A percentile compares a stretch with the other conserved stretches of the same genome.
Conservation (phyloP, 2,113 vertebrate species). For the Ia io region DNA sequence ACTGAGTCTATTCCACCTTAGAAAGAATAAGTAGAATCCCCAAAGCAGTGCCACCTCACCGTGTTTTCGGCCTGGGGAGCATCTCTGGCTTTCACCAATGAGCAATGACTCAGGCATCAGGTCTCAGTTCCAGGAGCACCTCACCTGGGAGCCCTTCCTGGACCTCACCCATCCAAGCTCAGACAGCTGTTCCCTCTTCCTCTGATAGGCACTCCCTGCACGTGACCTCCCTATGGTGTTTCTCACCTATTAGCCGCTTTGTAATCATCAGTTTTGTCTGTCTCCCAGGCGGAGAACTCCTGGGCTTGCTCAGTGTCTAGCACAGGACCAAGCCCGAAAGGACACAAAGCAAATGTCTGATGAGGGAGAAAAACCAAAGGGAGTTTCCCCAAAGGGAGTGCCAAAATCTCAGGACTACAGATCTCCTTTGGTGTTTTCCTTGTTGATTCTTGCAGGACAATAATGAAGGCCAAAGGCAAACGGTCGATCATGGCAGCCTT, state of each 20-base stretch:
- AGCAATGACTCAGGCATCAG: neutral
- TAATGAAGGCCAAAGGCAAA: neutral
- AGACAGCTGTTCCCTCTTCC: neutral
- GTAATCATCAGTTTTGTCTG: neutral
- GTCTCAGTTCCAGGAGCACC: fast-evolving
- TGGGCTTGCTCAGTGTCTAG: neutral
- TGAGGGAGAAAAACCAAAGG: neutral
- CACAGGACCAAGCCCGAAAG: neutral
- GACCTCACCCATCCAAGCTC: neutral
- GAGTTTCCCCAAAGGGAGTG: neutral
- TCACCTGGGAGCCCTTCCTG: neutral
- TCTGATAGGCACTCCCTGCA: neutral
- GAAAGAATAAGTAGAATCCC: neutral
- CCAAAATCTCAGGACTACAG: neutral
- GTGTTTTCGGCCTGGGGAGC: neutral
- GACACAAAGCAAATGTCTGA: neutral
- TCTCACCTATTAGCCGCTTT: neutral
- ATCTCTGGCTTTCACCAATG: neutral
- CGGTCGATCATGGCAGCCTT: neutral
- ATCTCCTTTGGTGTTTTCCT: neutral
- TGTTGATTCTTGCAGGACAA: neutral
- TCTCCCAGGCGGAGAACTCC: no score
- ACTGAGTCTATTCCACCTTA: neutral
- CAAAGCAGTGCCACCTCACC: fast-evolving
- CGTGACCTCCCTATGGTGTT: fast-evolving